Percentiles rank a stretch among this genome's conserved stretches.
Conservation (phyloP, 2,113 vertebrate species). For the Ctenomys sociabilis region DNA sequence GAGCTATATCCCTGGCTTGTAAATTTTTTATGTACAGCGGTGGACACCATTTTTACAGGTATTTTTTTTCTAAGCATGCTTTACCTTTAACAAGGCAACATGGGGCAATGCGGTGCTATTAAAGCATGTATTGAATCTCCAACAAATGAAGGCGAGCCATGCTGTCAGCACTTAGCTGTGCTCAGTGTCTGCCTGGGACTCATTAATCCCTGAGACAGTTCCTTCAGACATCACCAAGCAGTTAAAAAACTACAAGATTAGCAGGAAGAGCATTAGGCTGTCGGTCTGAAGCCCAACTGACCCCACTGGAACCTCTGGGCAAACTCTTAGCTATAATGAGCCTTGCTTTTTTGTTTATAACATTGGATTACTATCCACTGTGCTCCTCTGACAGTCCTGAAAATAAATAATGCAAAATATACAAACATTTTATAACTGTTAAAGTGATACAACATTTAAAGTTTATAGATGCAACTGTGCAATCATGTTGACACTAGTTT, state of each 20-base stretch:
- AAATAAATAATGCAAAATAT: constrained; percentile 27
- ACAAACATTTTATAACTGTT: constrained; percentile 30
- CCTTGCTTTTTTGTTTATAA: neutral
- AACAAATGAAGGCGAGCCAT: neutral
- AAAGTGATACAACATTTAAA: constrained; percentile 29
- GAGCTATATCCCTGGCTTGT: neutral
- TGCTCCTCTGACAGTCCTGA: neutral
- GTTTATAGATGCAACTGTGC: neutral
- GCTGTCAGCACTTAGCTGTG: neutral
- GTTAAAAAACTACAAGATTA: neutral
- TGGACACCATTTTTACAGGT: neutral
- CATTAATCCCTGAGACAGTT: neutral
- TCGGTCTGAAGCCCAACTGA: neutral
- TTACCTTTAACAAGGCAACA: neutral
- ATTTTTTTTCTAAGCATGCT: constrained; percentile 31
- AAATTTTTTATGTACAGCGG: neutral
- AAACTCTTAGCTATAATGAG: neutral
- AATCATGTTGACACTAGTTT: constrained; percentile 36
- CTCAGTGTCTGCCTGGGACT: neutral
- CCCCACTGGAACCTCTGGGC: neutral
- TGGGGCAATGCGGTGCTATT: neutral
- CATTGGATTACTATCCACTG: neutral
- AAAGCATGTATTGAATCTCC: neutral
- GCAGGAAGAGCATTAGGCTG: neutral
- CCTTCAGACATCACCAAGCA: neutral